Conservation (phyloP, 2,113 vertebrate species). For the human region DNA sequence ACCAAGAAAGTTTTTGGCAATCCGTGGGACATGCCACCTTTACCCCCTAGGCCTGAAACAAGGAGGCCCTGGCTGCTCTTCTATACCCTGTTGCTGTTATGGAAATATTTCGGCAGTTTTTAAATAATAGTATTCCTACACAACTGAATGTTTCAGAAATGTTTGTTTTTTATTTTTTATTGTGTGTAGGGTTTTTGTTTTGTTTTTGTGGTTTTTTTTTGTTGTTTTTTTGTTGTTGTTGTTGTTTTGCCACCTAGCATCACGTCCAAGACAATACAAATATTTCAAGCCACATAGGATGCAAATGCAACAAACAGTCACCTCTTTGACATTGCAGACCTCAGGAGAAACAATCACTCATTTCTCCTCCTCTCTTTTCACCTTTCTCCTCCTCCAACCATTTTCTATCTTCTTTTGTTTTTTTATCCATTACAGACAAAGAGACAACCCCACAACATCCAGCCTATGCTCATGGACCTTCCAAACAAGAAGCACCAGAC, state of each 20-base stretch:
- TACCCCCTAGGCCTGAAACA: too few species aligned
- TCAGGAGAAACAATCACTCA: not conserved
- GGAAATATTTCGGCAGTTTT: not conserved
- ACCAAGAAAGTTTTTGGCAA: not conserved
- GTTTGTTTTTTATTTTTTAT: not conserved
- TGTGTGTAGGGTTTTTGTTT: fast-evolving
- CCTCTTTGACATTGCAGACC: not conserved
- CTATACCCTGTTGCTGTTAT: too few species aligned
- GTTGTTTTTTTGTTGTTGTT: too few species aligned
- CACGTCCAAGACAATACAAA: not conserved
- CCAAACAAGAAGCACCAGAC: not conserved
- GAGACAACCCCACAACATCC: not conserved
- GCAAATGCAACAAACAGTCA: not conserved
- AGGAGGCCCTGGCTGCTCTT: not conserved
- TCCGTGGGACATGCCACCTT: not conserved
- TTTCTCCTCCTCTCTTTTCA: not conserved
- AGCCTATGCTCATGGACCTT: not conserved
- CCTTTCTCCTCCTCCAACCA: not conserved
- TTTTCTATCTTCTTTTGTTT: not conserved
- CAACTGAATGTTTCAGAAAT: not conserved
- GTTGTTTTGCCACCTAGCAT: not conserved
- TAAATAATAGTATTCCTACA: not conserved
- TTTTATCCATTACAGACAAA: not conserved
- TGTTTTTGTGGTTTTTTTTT: too few species aligned
- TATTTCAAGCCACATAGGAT: not conserved